Evolutionary conservation across 1,140 invertebrate species (phyloP).

Genomic region (Cyclina sinensis): DNA sequence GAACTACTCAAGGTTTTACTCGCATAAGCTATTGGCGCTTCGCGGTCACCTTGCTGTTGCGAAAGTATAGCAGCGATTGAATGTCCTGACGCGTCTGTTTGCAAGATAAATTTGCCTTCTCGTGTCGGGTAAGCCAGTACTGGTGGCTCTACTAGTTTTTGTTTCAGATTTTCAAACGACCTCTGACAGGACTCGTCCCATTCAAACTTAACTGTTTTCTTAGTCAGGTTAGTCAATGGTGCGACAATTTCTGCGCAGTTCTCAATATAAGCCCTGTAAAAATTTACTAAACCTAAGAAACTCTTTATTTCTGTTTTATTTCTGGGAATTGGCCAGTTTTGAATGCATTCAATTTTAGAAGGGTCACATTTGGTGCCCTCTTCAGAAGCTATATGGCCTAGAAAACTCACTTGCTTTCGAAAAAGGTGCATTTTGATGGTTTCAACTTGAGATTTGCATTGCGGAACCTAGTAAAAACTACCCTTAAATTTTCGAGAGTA

Average conservation of each 20-base stretch:
- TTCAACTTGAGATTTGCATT: constrained; percentile 3
- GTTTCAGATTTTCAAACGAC: constrained; percentile 25
- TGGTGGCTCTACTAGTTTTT: not conserved
- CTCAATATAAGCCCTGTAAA: not conserved
- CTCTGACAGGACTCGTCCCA: constrained; percentile 8
- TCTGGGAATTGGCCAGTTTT: too few species aligned
- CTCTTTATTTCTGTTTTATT: constrained; percentile 17
- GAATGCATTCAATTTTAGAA: too few species aligned
- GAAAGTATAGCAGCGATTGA: constrained; percentile 31
- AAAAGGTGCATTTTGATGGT: not conserved
- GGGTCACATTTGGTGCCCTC: too few species aligned
- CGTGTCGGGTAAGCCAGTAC: not conserved
- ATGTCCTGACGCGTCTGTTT: constrained; percentile 31
- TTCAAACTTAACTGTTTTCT: not conserved
- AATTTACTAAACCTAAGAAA: not conserved
- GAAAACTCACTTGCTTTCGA: too few species aligned
- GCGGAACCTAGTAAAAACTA: constrained; percentile 14
- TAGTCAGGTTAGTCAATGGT: not conserved
- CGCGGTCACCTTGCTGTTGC: not conserved
- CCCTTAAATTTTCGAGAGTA: not conserved
- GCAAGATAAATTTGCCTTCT: constrained; percentile 10
- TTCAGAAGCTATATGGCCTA: too few species aligned
- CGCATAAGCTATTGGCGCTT: constrained; percentile 44
- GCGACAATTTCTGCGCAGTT: not conserved
- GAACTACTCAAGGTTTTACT: constrained; percentile 31